Base-by-base conservation (phyloP, 35 echinoderm and acorn worm species). In the Eucidaris tribuloides region DNA sequence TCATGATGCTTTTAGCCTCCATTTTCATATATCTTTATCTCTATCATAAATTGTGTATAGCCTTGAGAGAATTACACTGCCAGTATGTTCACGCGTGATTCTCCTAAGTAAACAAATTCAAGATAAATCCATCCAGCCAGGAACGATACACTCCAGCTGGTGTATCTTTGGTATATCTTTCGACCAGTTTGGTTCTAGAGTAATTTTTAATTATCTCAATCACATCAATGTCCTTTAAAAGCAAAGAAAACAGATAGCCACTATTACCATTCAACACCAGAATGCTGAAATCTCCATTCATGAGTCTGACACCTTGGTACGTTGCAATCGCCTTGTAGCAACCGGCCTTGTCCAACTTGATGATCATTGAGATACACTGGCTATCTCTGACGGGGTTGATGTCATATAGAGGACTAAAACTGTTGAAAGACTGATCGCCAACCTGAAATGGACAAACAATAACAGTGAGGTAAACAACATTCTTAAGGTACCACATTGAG, bases 261-360 rank as follows among this genome's bases (percentile, higher is more conserved):
- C 88, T 90, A n/a, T n/a, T 17, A 92, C 96, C 86, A 80, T 38
- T 87, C 2, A 99, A 65, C 25, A 99, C 96, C 25, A 99, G 65
- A 70, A 99, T 89, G 70, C 82, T 99, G 33, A 99, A 99, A n/a
- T 87, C 91, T 31, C 96, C 96, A 90, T 99, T 93, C 35, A 68
- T 86, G 44, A 99, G 72, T 37, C 62, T 64, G 2, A 62, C 56
- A 9, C 61, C 87, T 64, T 87, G 37, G 45, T 90, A 93, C 29
- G 85, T 90, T 30, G 83, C 91, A 22, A 81, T 65, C 5, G 96
- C 96, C 61, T 87, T 84, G 83, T 83, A 99, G 46, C 96, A 99
- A 3, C 96, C 96, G 9, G 83, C 62, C 5, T 62, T 7, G 2
- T 92, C 77, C 43, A 99, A 45, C 19, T 89, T 93, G 6, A 99